phyloP scores from a whole-genome alignment of 2,797 vertebrate species.

The Gobio occitaniae region DNA sequence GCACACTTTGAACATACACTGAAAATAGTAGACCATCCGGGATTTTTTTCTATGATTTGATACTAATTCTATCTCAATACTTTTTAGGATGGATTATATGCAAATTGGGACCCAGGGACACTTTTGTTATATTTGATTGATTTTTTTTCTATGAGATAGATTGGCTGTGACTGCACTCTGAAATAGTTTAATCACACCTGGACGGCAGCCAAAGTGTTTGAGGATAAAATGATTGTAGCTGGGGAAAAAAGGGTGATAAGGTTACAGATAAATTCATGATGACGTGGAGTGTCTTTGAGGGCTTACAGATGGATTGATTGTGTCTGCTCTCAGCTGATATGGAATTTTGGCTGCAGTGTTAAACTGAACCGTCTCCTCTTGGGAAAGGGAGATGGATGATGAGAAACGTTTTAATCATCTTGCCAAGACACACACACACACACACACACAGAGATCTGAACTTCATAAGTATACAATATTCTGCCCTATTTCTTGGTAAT shows the following conservation, averaged over 20 bases:
- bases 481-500: not conserved
- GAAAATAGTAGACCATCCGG: not conserved
- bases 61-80: constrained; percentile 4
- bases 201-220: constrained; percentile 33
- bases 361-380: constrained; percentile 16
- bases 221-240: constrained; percentile 43
- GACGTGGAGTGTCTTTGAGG: constrained; percentile 41
- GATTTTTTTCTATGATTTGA: not conserved
- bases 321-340: constrained; percentile 33
- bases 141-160: constrained; percentile 33
- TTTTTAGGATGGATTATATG: not conserved
- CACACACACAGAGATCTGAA: no score
- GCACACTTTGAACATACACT: not conserved
- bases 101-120: constrained; percentile 12
- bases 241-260: constrained; percentile 43
- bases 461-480: not conserved
- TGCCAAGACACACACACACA: not conserved
- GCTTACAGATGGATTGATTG: constrained; percentile 45
- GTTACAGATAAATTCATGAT: constrained; percentile 49
- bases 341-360: constrained; percentile 39
- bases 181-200: constrained; percentile 48
- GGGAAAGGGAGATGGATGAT: constrained; percentile 22
- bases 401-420: constrained; percentile 1
- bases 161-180: constrained; percentile 38
- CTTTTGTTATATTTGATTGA: constrained; percentile 32